Percentiles rank a stretch among this genome's conserved stretches.
Conservation (phyloP, 2,888 invertebrate genomes). For the Agrochola circellaris region DNA sequence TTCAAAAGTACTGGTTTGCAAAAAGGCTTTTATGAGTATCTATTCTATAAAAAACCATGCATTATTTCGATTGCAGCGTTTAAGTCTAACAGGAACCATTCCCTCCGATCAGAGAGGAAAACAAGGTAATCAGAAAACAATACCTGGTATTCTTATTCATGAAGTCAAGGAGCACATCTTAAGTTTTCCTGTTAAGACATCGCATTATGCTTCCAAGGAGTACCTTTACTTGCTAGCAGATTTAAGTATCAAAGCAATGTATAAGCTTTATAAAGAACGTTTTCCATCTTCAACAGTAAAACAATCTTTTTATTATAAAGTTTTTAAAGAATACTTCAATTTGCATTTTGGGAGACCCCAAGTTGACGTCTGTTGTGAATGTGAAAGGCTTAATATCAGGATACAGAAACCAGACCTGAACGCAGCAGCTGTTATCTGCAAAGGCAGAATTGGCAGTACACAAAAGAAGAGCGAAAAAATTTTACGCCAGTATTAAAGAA, state of each 20-base stretch:
- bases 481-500: neutral
- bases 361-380: conserved; percentile 15
- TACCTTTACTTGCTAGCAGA: conserved; percentile 1
- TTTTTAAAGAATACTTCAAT: conserved; percentile 15
- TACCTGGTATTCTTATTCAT: neutral
- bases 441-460: neutral
- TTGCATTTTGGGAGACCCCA: conserved; percentile 14
- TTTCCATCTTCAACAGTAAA: neutral
- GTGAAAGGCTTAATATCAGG: conserved; percentile 18
- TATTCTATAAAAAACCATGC: conserved; percentile 6
- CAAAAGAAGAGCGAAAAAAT: neutral
- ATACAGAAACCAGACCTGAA: conserved; percentile 1
- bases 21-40: conserved; percentile 12
- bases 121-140: conserved; percentile 6
- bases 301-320: neutral
- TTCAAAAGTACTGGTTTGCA: conserved; percentile 4
- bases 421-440: neutral
- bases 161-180: neutral
- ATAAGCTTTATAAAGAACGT: neutral
- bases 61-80: conserved; percentile 5
- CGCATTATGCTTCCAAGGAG: conserved; percentile 9
- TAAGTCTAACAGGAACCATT: neutral
- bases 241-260: conserved; percentile 3
- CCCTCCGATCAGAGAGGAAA: conserved; percentile 10
- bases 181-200: conserved; percentile 1